A percentile compares a stretch with the other conserved stretches of the same genome.
These are phyloP conservation scores for Hyperopisus bebe DNA, from an alignment of 2,113 vertebrate species.

Conservation along the genomic window DNA sequence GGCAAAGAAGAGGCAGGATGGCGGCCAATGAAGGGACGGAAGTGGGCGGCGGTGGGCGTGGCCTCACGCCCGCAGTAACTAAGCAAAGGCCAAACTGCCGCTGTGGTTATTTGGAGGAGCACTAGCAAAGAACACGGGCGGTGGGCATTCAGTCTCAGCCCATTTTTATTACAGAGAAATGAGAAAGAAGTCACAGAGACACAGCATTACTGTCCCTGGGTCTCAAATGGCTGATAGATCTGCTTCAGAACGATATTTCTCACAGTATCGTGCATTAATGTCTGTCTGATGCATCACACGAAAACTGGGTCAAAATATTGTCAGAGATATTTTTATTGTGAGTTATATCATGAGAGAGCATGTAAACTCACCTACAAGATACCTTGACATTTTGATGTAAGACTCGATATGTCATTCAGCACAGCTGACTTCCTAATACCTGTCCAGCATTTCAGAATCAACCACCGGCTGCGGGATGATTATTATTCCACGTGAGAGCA, in stretches of 20 bases:
- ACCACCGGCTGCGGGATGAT: background rate
- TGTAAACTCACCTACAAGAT: background rate
- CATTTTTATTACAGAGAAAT: conserved; percentile 4
- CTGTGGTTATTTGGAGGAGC: conserved; percentile 6
- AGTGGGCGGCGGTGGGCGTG: background rate
- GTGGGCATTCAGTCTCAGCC: conserved; percentile 10
- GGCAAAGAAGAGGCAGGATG: conserved; percentile 10
- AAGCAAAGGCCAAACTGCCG: conserved; percentile 40
- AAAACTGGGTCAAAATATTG: background rate
- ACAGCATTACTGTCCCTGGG: background rate
- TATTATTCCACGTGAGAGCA: background rate
- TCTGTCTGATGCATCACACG: background rate
- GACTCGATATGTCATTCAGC: background rate
- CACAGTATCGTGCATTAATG: background rate
- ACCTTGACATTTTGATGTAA: background rate
- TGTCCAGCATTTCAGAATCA: background rate
- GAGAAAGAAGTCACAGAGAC: background rate
- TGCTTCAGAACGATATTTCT: background rate
- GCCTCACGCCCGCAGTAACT: background rate
- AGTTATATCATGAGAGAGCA: background rate
- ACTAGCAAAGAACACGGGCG: background rate
- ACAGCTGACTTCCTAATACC: background rate
- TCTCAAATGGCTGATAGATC: background rate
- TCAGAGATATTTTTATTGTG: background rate
- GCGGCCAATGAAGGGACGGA: background rate